A percentile compares a stretch with the other conserved stretches of the same genome.
phyloP scores from a whole-genome alignment of 2,888 invertebrate species.

The Mesochorus sp. region DNA sequence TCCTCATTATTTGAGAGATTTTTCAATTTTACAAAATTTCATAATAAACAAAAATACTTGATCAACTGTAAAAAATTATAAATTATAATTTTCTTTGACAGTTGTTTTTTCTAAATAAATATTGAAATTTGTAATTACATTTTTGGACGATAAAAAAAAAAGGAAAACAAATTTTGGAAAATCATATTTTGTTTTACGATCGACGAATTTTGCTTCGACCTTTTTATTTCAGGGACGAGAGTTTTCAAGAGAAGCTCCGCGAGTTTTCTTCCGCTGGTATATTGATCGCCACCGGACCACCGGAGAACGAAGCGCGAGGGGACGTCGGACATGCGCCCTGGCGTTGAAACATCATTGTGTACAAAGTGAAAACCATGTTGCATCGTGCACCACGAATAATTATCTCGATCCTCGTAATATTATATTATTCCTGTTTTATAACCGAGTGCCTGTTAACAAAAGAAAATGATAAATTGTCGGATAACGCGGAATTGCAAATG shows the following conservation, averaged over 20 bases:
- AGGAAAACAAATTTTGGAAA: too few relatives aligned
- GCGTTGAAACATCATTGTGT: slow-evolving; percentile 8
- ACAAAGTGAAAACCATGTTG: slow-evolving; percentile 69
- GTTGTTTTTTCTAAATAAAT: too few relatives aligned
- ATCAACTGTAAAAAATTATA: too few relatives aligned
- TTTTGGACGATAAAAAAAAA: too few relatives aligned
- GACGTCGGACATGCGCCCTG: slow-evolving; percentile 64
- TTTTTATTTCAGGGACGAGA: too few relatives aligned
- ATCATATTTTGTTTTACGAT: too few relatives aligned
- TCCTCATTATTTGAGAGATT: too few relatives aligned
- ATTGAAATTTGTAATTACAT: too few relatives aligned
- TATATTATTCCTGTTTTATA: slow-evolving; percentile 62
- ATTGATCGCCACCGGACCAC: slow-evolving; percentile 57
- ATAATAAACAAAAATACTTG: too few relatives aligned
- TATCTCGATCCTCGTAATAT: slow-evolving; percentile 72
- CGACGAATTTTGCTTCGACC: too few relatives aligned
- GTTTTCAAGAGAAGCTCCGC: background rate
- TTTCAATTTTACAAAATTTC: too few relatives aligned
- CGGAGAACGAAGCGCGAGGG: background rate
- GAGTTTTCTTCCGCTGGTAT: slow-evolving; percentile 18
- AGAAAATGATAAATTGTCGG: slow-evolving; percentile 78
- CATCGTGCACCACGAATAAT: slow-evolving; percentile 69
- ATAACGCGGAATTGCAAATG: slow-evolving; percentile 86
- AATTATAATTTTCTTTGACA: too few relatives aligned
- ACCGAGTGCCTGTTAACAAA: slow-evolving; percentile 67